Evolutionary conservation across 2,797 vertebrate genomes (phyloP), one percentile per base, ranked within the genome.

Genomic region (Ispidina picta): DNA sequence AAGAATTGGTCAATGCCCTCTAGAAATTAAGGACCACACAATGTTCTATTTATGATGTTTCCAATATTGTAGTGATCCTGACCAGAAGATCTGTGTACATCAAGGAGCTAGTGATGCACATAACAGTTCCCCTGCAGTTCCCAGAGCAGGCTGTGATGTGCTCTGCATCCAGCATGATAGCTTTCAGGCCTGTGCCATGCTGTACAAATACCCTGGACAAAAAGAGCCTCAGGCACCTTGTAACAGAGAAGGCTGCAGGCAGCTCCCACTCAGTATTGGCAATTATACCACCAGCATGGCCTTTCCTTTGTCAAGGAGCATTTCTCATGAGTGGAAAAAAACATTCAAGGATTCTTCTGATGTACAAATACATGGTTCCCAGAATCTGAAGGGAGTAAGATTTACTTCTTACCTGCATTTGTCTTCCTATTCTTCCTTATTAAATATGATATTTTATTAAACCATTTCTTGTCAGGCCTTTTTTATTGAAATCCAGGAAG

Each of bases 1-100:
- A 87, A 80, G 64, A 83, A 84, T 31, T 39, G 52, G 74, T 81
- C 74, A 88, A 90, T 33, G 54, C 23, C 49, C n/a, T 89, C 69
- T 2, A 5, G 81, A 80, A 86, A 90, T 52, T 44, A 80, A 65
- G 43, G 75, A 51, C 33, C 6, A 39, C 15, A 25, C 16, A 73
- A 31, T 35, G 14, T 29, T 71, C 54, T 70, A 44, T 56, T 82
- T 70, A 60, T 69, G 69, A 52, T 1, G 2, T 60, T 84, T 86
- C 37, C 51, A 64, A 68, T 54, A 77, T 8, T 23, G 29, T 4
- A 33, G 60, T 8, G 19, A 58, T 64, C n/a, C 72, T 73, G 82
- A 60, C 15, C 41, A 56, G 49, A 29, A 81, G 46, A 41, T 14
- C 8, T 15, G 3, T 16, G 13, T 9, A 41, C 13, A 54, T 19